Conservation (phyloP, 2,888 invertebrate species). For the Protodeltote pygarga region DNA sequence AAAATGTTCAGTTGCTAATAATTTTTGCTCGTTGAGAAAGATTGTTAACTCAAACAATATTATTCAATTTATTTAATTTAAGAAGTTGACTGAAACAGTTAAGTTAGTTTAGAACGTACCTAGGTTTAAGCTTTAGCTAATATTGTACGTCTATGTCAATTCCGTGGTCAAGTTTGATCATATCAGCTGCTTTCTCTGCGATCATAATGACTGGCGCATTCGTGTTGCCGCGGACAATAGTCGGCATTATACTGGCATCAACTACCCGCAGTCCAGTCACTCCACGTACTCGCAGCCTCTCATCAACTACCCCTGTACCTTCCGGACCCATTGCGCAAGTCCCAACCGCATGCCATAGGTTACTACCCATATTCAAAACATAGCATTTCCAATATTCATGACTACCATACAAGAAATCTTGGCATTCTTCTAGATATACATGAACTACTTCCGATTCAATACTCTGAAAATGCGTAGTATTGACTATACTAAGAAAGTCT, state of each 20-base stretch:
- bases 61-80: no score
- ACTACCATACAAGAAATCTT: constrained; percentile 52
- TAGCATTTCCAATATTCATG: constrained; percentile 69
- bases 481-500: constrained; percentile 48
- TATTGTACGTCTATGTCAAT: background rate
- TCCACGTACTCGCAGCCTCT: constrained; percentile 25
- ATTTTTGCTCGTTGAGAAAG: no score
- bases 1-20: no score
- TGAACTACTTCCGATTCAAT: constrained; percentile 46
- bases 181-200: constrained; percentile 87
- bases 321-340: constrained; percentile 58
- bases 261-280: constrained; percentile 82
- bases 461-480: constrained; percentile 52
- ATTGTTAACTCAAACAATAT: no score
- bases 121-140: no score
- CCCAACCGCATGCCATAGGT: constrained; percentile 58
- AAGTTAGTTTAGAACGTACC: no score
- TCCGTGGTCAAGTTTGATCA: constrained; percentile 73
- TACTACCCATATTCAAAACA: constrained; percentile 55
- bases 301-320: constrained; percentile 52
- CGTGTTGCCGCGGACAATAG: constrained; percentile 85
- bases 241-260: constrained; percentile 67
- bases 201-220: constrained; percentile 88
- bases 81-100: no score
- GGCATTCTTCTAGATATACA: constrained; percentile 55